Percentiles rank a stretch among this genome's conserved stretches.
phyloP scores from a whole-genome alignment of 2,888 invertebrate species.

The Itoplectis maculator region DNA sequence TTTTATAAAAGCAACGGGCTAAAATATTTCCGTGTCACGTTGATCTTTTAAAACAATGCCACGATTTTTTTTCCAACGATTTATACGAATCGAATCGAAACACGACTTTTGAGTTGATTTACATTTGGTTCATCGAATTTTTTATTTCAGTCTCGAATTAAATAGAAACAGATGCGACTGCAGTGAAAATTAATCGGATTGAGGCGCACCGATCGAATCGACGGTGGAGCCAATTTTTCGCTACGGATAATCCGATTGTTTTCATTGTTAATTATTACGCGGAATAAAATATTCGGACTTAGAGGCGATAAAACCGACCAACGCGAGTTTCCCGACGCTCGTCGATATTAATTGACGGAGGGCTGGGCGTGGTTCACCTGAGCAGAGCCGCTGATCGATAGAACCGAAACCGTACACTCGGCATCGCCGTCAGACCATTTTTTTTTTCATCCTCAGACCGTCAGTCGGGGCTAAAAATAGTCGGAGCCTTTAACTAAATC shows the following conservation, averaged over 20 bases:
- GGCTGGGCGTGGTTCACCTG: constrained; percentile 80
- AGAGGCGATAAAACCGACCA: background rate
- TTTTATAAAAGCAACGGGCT: background rate
- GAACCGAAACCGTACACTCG: constrained; percentile 69
- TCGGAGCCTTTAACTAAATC: background rate
- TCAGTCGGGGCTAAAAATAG: background rate
- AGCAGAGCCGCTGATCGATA: constrained; percentile 77
- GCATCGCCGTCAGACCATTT: constrained; percentile 15
- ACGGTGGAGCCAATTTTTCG: too few species aligned
- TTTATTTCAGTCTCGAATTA: too few species aligned
- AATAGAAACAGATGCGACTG: too few species aligned
- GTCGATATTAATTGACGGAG: constrained; percentile 71
- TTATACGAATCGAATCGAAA: too few species aligned
- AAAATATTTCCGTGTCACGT: background rate
- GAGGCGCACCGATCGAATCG: too few species aligned
- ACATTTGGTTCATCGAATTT: too few species aligned
- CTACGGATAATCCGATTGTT: too few species aligned
- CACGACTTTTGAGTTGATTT: too few species aligned
- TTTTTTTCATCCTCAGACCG: background rate
- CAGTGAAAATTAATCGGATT: too few species aligned
- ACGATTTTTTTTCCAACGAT: too few species aligned
- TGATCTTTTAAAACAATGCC: too few species aligned
- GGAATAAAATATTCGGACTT: background rate
- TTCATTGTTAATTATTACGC: too few species aligned
- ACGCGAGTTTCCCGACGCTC: constrained; percentile 32